Evolutionary conservation across 92 coral and sea anemone species (phyloP), one percentile per base, ranked within the genome.

Genomic region (Paragorgia papillata): DNA sequence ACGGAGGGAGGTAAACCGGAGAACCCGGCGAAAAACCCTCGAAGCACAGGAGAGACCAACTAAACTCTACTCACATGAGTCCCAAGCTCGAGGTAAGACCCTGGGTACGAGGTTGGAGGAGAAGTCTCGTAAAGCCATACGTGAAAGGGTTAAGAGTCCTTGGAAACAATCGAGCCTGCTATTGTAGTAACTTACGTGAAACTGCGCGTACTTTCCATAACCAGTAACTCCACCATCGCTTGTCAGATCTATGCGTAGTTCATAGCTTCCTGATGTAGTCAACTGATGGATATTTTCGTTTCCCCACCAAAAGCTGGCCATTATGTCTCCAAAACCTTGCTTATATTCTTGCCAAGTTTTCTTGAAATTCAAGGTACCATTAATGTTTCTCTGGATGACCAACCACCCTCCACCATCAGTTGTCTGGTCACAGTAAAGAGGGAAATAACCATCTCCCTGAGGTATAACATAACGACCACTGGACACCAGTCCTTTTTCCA

Each of bases 321-420:
- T 31, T 24, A 62, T 25, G 21, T 62, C 48, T 8, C 68, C 68
- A n/a, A 62, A 62, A 31, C 68, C 68, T 19, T 62, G 20, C 68
- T 31, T 43, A 43, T 62, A 62, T 62, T 31, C 48, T 33, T 62
- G 43, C 34, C 19, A 34, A 13, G 18, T 62, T 31, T 43, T 19
- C 21, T 15, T 31, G 31, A 62, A 62, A 31, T 31, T 22, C 9
- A 62, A 39, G 4, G 43, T 62, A 27, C 68, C 68, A 30, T 62
- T 43, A 3, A 58, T 13, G 44, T 43, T 39, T n/a, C 68, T 27
- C 43, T 62, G 68, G 6, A 62, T 18, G 21, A 62, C 68, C 9
- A 43, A 19, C 68, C 68, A 62, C 9, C 68, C 68, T 62, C 68
- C 68, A 24, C 68, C 68, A 62, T 62, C 68, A 3, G 68, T 62